Conservation (phyloP, 2,888 invertebrate genomes). For the Patella pellucida region DNA sequence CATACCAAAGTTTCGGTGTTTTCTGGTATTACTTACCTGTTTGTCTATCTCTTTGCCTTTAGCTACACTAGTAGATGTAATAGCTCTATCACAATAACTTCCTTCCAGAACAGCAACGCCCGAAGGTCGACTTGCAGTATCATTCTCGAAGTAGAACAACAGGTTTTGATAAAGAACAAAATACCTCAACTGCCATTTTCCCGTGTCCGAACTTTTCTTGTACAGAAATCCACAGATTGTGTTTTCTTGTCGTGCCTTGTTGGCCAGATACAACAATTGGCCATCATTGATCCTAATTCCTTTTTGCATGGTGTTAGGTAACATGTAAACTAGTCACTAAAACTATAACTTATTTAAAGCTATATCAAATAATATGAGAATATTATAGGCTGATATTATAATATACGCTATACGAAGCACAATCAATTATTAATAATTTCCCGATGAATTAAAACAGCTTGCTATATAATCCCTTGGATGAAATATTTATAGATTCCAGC, state of each 20-base stretch:
- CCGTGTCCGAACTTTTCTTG: slow-evolving; percentile 87
- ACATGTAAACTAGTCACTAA: background rate
- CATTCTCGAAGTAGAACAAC: slow-evolving; percentile 91
- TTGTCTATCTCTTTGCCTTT: slow-evolving; percentile 66
- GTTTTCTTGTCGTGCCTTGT: slow-evolving; percentile 87
- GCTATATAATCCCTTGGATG: too few species aligned
- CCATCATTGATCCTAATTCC: slow-evolving; percentile 85
- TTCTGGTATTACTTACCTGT: slow-evolving; percentile 51
- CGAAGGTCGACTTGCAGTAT: slow-evolving; percentile 83
- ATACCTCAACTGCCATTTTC: slow-evolving; percentile 83
- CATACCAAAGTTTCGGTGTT: background rate
- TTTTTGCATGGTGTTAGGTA: slow-evolving; percentile 78
- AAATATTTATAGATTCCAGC: too few species aligned
- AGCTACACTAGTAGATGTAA: slow-evolving; percentile 56
- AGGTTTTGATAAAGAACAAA: slow-evolving; percentile 81
- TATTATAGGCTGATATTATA: background rate
- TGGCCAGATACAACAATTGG: slow-evolving; percentile 86
- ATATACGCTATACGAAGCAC: background rate
- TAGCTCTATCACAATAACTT: slow-evolving; percentile 77
- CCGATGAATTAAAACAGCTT: too few species aligned
- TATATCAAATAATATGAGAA: background rate
- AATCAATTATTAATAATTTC: background rate
- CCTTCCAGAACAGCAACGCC: slow-evolving; percentile 90
- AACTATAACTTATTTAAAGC: too few species aligned
- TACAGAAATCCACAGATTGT: slow-evolving; percentile 86